Base-by-base conservation (phyloP, 2,113 vertebrate genomes). In the Sinocyclocheilus rhinocerous region DNA sequence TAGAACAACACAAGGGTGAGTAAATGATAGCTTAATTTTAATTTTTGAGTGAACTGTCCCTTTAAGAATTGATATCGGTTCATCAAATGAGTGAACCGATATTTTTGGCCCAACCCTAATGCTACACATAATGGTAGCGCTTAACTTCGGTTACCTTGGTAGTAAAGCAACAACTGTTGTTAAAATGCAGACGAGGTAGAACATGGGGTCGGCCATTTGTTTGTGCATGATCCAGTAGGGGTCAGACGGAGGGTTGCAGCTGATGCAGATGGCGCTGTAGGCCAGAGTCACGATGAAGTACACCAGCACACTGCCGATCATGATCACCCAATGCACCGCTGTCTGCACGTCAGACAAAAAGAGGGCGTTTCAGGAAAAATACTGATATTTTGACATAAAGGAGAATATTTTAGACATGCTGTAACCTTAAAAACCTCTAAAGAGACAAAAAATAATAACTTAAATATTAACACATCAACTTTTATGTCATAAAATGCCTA, bases 191-290 rank as follows among this genome's bases (percentile, higher is more conserved):
- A 97, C 72, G 0, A 99, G 92, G 89, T 97, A 98, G 94, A 98
- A 98, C 18, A 87, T 91, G 75, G 97, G 96, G 6, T 97, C 95
- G 1, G 93, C 92, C 88, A 99, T 94, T 93, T 97, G 96, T 15
- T 55, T 88, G 90, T 98, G 95, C 91, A 97, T 95, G 52, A 96
- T 94, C 96, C 96, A 96, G 91, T 98, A 97, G 0, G 97, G 96
- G 85, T 94, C 96, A 90, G 93, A 91, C 5, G 97, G 97, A 48
- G 95, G 95, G 94, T 94, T 99, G 91, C 97, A 98, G 90, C 85
- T 79, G 86, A 98, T 59, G 0, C 97, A 99, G 87, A 85, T 0
- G 15, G 94, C 93, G 0, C 94, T 96, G 93, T 97, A 99, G 84
- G 91, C 85, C 0, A 97, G 79, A 0, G 96, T 95, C 79, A 97